Evolutionary conservation across 2,888 invertebrate genomes (phyloP).

Genomic region (Drosophila niveifrons): DNA sequence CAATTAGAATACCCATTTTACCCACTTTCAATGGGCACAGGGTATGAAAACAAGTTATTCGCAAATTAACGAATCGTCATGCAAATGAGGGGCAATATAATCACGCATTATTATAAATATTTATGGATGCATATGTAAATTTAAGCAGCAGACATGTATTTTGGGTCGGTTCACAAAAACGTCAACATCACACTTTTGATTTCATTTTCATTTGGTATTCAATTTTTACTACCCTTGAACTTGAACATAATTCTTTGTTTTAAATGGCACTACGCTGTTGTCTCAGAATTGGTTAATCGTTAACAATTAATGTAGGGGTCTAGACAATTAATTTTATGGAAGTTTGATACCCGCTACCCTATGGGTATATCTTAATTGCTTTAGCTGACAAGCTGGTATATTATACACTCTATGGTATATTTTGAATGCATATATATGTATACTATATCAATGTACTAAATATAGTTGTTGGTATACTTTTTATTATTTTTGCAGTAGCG

Average conservation of each 20-base stretch:
- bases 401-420: too few relatives aligned
- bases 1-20: too few relatives aligned
- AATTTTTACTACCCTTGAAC: conserved; percentile 12
- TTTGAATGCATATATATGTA: too few relatives aligned
- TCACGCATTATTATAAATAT: conserved; percentile 5
- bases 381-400: too few relatives aligned
- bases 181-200: conserved; percentile 36
- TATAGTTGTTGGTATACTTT: too few relatives aligned
- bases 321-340: too few relatives aligned
- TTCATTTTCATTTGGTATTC: conserved; percentile 26
- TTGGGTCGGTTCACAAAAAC: conserved; percentile 4
- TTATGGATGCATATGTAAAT: conserved; percentile 9
- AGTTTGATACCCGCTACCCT: too few relatives aligned
- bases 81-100: conserved; percentile 45
- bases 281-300: neutral
- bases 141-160: conserved; percentile 31
- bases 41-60: conserved; percentile 42
- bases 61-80: conserved; percentile 28
- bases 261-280: neutral
- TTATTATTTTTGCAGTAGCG: too few relatives aligned
- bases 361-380: too few relatives aligned
- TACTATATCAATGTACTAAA: too few relatives aligned
- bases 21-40: too few relatives aligned
- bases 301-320: too few relatives aligned
- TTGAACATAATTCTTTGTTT: neutral